These are phyloP conservation scores for Epirrita christyi DNA, from an alignment of 2,888 invertebrate species.

Conservation along the genomic window DNA sequence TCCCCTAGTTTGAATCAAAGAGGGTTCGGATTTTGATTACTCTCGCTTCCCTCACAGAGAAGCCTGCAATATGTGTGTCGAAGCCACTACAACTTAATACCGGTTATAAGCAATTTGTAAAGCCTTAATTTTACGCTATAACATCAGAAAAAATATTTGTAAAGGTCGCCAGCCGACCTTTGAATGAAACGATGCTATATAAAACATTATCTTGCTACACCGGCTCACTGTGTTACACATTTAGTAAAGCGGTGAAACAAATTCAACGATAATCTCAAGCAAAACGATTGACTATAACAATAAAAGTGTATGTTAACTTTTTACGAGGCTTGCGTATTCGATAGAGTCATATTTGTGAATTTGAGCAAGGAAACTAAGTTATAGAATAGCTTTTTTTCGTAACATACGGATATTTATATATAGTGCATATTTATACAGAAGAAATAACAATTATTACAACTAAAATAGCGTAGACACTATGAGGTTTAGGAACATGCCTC, in stretches of 20 bases:
- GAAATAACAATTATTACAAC: too few species aligned
- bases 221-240: conserved; percentile 42
- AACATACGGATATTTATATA: too few species aligned
- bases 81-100: conserved; percentile 68
- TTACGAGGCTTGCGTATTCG: conserved; percentile 37
- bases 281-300: conserved; percentile 36
- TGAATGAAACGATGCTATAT: conserved; percentile 47
- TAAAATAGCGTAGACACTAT: too few species aligned
- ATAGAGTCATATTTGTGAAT: conserved; percentile 26
- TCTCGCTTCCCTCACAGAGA: conserved; percentile 46
- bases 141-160: conserved; percentile 67
- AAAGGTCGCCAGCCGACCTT: conserved; percentile 59
- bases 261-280: conserved; percentile 34
- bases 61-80: conserved; percentile 67
- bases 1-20: conserved; percentile 58
- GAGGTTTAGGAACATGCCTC: too few species aligned
- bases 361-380: too few species aligned
- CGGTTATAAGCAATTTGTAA: conserved; percentile 76
- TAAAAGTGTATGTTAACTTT: conserved; percentile 35
- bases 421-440: too few species aligned
- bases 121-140: conserved; percentile 67
- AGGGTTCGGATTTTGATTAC: conserved; percentile 46
- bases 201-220: conserved; percentile 33
- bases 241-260: conserved; percentile 38
- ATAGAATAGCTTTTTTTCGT: too few species aligned